Percentiles rank a stretch among this genome's conserved stretches.
These are phyloP conservation scores for Philereme transversata DNA, from an alignment of 2,888 invertebrate species.

Conservation along the genomic window DNA sequence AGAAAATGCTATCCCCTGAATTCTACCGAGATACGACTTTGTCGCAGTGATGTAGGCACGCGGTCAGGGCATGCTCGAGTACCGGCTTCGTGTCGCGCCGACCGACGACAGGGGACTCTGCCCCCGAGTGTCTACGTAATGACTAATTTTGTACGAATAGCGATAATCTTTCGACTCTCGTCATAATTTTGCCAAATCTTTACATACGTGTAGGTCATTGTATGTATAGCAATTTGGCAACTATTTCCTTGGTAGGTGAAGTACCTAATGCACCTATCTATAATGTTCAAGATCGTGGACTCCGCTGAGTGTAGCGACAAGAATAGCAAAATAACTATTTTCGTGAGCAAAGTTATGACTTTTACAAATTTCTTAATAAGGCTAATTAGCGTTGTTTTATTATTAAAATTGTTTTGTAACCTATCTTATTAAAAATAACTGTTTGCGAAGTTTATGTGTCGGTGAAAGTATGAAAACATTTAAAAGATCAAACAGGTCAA, in stretches of 20 bases:
- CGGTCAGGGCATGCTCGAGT: constrained; percentile 51
- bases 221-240: constrained; percentile 40
- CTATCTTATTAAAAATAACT: neutral
- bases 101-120: constrained; percentile 56
- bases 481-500: constrained; percentile 1
- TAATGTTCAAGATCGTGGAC: constrained; percentile 35
- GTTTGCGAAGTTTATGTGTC: constrained; percentile 1
- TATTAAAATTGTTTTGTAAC: constrained; percentile 7
- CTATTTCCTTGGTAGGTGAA: constrained; percentile 33
- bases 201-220: constrained; percentile 2
- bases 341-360: constrained; percentile 12
- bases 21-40: constrained; percentile 25
- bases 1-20: constrained; percentile 21
- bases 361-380: constrained; percentile 2
- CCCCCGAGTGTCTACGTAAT: constrained; percentile 48
- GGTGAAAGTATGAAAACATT: constrained; percentile 5
- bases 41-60: constrained; percentile 48
- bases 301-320: constrained; percentile 24
- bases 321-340: constrained; percentile 21
- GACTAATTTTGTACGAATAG: constrained; percentile 56
- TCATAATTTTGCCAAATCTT: constrained; percentile 27
- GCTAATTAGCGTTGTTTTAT: constrained; percentile 2
- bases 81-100: constrained; percentile 35
- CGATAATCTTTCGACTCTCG: constrained; percentile 34
- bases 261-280: constrained; percentile 19